A percentile compares a stretch with the other conserved stretches of the same genome.
These are phyloP conservation scores for Caerostris darwini DNA, from an alignment of 1,140 invertebrate species.

Conservation along the genomic window DNA sequence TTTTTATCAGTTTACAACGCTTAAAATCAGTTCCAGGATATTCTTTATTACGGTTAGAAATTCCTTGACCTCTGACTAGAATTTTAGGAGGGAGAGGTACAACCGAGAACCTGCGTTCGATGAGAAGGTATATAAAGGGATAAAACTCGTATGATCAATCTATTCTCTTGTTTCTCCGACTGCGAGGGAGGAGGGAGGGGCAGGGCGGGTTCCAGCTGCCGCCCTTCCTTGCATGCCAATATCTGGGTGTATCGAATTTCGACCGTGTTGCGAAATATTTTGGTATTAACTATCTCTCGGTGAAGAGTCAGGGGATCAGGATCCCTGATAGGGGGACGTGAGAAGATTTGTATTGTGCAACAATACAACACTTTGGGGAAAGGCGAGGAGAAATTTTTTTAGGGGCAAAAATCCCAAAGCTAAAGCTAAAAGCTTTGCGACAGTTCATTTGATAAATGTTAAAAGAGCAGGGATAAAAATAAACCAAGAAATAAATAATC, in stretches of 20 bases:
- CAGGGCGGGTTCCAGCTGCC: not conserved
- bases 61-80: not conserved
- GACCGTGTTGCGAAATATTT: not conserved
- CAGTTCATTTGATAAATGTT: slow-evolving; percentile 12
- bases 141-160: slow-evolving; percentile 18
- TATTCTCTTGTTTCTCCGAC: not conserved
- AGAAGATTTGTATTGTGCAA: not conserved
- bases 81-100: not conserved
- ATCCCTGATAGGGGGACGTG: not conserved
- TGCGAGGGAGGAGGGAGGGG: not conserved
- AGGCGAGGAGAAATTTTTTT: not conserved
- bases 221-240: not conserved
- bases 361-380: not conserved
- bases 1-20: too few relatives aligned
- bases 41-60: too few relatives aligned
- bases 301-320: not conserved
- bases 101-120: not conserved
- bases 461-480: not conserved
- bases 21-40: too few relatives aligned
- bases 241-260: not conserved
- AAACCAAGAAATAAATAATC: not conserved
- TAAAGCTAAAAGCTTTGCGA: not conserved
- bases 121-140: not conserved
- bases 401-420: not conserved
- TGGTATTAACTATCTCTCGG: not conserved